phyloP scores from a whole-genome alignment of 2,888 invertebrate genomes.

The Sarcophaga rosellei region DNA sequence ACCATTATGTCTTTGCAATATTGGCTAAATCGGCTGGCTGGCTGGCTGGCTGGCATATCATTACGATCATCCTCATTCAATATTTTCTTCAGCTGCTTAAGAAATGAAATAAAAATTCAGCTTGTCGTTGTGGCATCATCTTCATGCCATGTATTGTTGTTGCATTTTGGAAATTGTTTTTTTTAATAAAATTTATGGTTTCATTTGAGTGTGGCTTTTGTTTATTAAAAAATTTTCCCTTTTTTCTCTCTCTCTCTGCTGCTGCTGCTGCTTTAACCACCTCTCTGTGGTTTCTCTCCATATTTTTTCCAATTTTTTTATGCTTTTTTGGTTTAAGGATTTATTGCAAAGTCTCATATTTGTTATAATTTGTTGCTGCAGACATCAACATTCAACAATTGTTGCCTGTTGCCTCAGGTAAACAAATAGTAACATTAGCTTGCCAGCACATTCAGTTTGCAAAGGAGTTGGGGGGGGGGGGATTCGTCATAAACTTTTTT shows the following conservation, averaged over 20 bases:
- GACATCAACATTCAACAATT: neutral
- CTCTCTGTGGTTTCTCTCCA: constrained; percentile 44
- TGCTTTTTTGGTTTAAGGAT: constrained; percentile 48
- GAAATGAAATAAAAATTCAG: constrained; percentile 36
- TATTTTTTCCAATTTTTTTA: neutral
- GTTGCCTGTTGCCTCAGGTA: neutral
- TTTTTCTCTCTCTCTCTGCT: constrained; percentile 51
- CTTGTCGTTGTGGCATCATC: constrained; percentile 59
- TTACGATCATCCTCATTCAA: constrained; percentile 47
- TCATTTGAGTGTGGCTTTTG: constrained; percentile 57
- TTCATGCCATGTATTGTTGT: constrained; percentile 41
- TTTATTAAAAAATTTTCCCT: constrained; percentile 52
- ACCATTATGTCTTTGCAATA: constrained; percentile 30
- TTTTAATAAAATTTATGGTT: constrained; percentile 64
- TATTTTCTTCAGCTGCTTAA: constrained; percentile 40
- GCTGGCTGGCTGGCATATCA: constrained; percentile 6
- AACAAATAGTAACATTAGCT: neutral
- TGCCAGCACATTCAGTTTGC: neutral
- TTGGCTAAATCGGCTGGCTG: constrained; percentile 34
- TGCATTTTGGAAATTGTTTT: constrained; percentile 49
- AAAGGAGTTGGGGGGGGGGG: neutral
- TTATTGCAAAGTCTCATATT: constrained; percentile 45
- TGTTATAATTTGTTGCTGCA: constrained; percentile 53
- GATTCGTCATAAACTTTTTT: constrained; percentile 55
- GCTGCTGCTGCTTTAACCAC: constrained; percentile 35